Evolutionary conservation across 2,888 invertebrate species (phyloP).

Genomic region (Melipona bicolor): DNA sequence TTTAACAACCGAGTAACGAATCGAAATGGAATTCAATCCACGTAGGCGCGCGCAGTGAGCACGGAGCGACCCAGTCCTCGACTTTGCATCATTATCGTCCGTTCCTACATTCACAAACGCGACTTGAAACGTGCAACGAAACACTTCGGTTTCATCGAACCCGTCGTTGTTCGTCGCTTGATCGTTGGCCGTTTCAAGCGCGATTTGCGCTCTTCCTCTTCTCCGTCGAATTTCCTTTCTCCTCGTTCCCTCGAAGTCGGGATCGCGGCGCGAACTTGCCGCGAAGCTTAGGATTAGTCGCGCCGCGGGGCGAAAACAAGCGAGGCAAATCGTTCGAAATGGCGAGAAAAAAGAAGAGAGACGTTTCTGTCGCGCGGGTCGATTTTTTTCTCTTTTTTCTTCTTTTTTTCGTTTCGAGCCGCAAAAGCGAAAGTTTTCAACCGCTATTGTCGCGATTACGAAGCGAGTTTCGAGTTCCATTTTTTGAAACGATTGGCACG

Average conservation of each 20-base stretch:
- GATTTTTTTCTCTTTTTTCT: no score
- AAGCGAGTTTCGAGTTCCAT: constrained; percentile 64
- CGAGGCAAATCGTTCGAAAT: not conserved
- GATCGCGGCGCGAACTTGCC: not conserved
- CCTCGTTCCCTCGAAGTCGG: not conserved
- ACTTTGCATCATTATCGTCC: constrained; percentile 35
- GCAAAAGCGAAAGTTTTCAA: not conserved
- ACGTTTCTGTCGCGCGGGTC: constrained; percentile 14
- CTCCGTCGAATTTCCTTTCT: not conserved
- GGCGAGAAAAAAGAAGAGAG: not conserved
- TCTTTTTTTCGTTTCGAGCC: not conserved
- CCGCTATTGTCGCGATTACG: constrained; percentile 24
- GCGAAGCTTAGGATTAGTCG: no score
- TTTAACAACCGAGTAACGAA: no score
- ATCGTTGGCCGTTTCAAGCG: not conserved
- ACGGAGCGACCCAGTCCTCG: constrained; percentile 11
- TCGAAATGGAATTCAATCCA: not conserved
- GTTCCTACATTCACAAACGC: constrained; percentile 33
- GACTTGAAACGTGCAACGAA: constrained; percentile 17
- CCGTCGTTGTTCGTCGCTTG: not conserved
- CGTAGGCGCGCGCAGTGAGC: not conserved
- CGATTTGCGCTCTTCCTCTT: not conserved
- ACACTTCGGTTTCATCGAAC: constrained; percentile 1
- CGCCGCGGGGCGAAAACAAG: not conserved
- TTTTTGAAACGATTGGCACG: constrained; percentile 49